Conservation (phyloP, 2,113 vertebrate species). For the Engraulis encrasicolus region DNA sequence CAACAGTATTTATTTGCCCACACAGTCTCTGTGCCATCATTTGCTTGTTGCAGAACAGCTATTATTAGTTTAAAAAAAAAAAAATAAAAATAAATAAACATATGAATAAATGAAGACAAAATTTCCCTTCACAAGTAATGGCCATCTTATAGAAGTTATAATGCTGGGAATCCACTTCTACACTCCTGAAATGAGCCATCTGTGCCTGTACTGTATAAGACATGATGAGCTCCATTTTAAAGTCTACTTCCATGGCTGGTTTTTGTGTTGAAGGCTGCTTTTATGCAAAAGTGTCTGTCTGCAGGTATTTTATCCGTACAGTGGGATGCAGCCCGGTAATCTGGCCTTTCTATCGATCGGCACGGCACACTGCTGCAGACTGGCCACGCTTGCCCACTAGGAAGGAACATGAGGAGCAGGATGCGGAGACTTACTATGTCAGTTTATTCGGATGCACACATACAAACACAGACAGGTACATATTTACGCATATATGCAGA, state of each 20-base stretch:
- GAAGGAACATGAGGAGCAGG: background rate
- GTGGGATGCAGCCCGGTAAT: background rate
- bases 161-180: background rate
- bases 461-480: too few relatives aligned
- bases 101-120: too few relatives aligned
- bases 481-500: background rate
- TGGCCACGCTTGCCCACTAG: background rate
- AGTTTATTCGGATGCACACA: too few relatives aligned
- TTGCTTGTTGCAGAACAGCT: too few relatives aligned
- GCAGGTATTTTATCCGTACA: background rate
- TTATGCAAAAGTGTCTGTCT: slow-evolving; percentile 1
- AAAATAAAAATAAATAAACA: too few relatives aligned
- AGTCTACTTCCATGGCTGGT: background rate
- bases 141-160: background rate
- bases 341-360: background rate
- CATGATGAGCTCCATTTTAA: background rate
- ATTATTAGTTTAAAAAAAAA: too few relatives aligned
- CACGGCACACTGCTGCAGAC: background rate
- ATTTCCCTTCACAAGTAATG: too few relatives aligned
- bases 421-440: too few relatives aligned
- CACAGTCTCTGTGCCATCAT: too few relatives aligned
- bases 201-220: background rate
- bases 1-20: too few relatives aligned
- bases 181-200: background rate
- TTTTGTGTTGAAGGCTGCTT: background rate